These are phyloP conservation scores for Spicauda simplicius DNA, from an alignment of 2,888 invertebrate genomes.

Conservation along the genomic window DNA sequence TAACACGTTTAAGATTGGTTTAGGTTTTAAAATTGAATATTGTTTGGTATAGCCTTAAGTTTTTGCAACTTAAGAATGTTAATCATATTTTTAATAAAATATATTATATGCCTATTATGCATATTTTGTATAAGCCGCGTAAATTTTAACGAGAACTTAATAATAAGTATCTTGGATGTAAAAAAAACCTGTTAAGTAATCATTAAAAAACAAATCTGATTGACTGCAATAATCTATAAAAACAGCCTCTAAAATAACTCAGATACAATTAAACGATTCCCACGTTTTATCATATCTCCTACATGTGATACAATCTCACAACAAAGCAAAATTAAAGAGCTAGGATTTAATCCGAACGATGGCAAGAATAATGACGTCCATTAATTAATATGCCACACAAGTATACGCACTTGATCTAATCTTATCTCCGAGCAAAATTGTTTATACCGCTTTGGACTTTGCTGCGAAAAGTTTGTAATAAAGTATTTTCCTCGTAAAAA, in stretches of 20 bases:
- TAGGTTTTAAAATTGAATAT: too few relatives aligned
- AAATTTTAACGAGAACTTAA: too few relatives aligned
- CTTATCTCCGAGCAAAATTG: slow-evolving; percentile 29
- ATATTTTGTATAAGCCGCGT: too few relatives aligned
- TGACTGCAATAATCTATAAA: too few relatives aligned
- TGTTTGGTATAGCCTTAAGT: too few relatives aligned
- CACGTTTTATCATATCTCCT: slow-evolving; percentile 17
- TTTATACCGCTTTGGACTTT: slow-evolving; percentile 38
- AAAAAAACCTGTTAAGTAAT: too few relatives aligned
- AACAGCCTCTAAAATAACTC: not conserved
- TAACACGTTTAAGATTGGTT: not conserved
- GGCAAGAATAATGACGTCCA: slow-evolving; percentile 56
- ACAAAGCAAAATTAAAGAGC: slow-evolving; percentile 23
- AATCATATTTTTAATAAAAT: too few relatives aligned
- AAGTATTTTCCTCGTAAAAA: too few relatives aligned
- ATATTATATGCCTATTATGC: too few relatives aligned
- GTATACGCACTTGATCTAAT: slow-evolving; percentile 26
- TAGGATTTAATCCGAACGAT: slow-evolving; percentile 30
- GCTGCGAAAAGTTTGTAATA: not conserved
- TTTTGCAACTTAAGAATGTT: too few relatives aligned
- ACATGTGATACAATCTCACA: slow-evolving; percentile 9
- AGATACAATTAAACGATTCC: slow-evolving; percentile 23
- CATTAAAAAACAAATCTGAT: too few relatives aligned
- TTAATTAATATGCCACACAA: slow-evolving; percentile 56
- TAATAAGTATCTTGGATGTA: too few relatives aligned